Base-by-base conservation (phyloP, 2,797 vertebrate genomes). In the Micromesistius poutassou region DNA sequence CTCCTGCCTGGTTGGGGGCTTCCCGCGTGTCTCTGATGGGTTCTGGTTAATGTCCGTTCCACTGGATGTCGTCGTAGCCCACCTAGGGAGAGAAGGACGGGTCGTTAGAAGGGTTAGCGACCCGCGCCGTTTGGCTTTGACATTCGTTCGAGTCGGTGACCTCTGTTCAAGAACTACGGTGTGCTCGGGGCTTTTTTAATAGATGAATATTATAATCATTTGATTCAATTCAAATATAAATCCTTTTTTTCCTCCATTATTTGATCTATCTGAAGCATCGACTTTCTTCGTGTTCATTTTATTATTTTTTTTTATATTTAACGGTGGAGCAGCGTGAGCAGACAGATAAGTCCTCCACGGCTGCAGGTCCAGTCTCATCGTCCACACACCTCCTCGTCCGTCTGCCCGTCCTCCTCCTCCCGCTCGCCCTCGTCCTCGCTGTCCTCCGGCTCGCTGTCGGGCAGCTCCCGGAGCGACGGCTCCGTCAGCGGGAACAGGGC, bases 361-460 rank as follows among this genome's bases (percentile, higher is more conserved):
- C 16, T 50, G 4, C 4, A 22, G 22, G 0, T 68, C 0, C 8
- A 62, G 55, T 62, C 8, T 62, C 55, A 25, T 62, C n/a, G 25
- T 28, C n/a, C 25, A 76, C 75, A 22, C 84, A 94, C 93, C 87
- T 93, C 92, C 0, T 93, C 92, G 0, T 92, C 91, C 3, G 83
- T 91, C 79, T 85, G 78, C 0, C 50, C 73, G 4, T 71, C 73
- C 35, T 79, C 78, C 2, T 83, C 76, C 25, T 82, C 86, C 10
- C 74, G 78, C 1, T 85, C 82, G 4, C 89, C 87, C 30, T 91
- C 91, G 31, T 94, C 94, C 30, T 97, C 97, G 0, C 95, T 96
- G 87, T 97, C 96, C 0, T 97, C 97, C 30, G 96, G 94, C 22
- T 96, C 97, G 80, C 95, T 97, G 72, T 98, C 97, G 0, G 96